phyloP scores from a whole-genome alignment of 2,113 vertebrate genomes.

The Ptyas mucosa region DNA sequence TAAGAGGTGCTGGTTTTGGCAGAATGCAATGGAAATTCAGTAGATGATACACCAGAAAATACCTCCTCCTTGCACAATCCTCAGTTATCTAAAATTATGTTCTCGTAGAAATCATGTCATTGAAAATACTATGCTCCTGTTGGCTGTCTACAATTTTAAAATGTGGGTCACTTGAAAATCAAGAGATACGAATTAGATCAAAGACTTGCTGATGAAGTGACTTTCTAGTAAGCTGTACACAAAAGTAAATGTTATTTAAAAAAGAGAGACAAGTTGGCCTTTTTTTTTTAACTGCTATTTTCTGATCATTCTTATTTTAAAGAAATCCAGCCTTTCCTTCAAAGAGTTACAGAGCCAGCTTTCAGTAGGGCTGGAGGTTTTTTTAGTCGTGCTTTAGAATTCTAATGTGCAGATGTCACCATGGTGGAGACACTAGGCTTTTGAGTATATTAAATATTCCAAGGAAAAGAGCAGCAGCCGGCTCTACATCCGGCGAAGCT shows the following conservation, averaged over 20 bases:
- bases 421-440: not conserved
- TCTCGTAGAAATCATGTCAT: not conserved
- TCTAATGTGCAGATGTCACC: not conserved
- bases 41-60: not conserved
- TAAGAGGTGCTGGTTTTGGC: not conserved
- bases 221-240: not conserved
- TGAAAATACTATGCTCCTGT: not conserved
- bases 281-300: not conserved
- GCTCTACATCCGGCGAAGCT: not conserved
- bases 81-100: not conserved
- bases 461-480: not conserved
- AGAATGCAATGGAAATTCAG: not conserved
- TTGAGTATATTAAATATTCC: not conserved
- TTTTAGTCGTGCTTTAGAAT: not conserved
- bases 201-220: not conserved
- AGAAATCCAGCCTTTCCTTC: not conserved
- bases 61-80: not conserved
- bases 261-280: not conserved
- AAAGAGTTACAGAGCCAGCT: not conserved
- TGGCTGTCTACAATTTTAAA: not conserved
- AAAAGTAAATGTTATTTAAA: not conserved
- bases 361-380: not conserved
- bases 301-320: not conserved
- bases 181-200: conserved; percentile 1
- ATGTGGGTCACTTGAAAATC: not conserved